Conservation (phyloP, 2,113 vertebrate species). For the Epinephelus cyanopodus region DNA sequence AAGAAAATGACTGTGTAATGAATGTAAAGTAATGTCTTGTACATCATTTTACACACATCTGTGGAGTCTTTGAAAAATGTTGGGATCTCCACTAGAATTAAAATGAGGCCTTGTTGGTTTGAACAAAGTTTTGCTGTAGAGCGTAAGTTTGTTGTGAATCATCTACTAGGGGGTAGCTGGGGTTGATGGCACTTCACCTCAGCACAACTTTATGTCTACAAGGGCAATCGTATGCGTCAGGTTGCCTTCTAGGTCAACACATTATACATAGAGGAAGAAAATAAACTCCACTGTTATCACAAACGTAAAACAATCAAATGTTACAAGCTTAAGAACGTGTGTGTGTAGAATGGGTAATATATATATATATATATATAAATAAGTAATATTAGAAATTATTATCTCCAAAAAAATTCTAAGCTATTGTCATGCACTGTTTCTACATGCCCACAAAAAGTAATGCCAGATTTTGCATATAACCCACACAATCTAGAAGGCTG, state of each 20-base stretch:
- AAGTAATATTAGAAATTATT: too few species aligned
- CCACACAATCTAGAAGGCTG: too few species aligned
- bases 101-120: background rate
- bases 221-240: background rate
- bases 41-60: background rate
- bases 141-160: background rate
- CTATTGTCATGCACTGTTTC: too few species aligned
- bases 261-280: background rate
- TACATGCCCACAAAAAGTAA: too few species aligned
- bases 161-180: background rate
- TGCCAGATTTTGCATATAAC: too few species aligned
- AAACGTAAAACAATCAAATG: background rate
- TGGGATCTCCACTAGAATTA: background rate
- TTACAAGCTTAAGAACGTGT: background rate
- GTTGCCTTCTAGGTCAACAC: background rate
- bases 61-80: background rate
- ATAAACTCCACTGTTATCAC: background rate
- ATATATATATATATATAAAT: background rate
- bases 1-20: background rate
- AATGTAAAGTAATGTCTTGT: background rate
- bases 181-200: background rate
- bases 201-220: background rate
- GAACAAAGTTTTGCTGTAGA: background rate
- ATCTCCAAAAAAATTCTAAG: background rate
- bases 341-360: background rate